Conservation (phyloP, 2,888 invertebrate species). For the Pristionchus fissidentatus region DNA sequence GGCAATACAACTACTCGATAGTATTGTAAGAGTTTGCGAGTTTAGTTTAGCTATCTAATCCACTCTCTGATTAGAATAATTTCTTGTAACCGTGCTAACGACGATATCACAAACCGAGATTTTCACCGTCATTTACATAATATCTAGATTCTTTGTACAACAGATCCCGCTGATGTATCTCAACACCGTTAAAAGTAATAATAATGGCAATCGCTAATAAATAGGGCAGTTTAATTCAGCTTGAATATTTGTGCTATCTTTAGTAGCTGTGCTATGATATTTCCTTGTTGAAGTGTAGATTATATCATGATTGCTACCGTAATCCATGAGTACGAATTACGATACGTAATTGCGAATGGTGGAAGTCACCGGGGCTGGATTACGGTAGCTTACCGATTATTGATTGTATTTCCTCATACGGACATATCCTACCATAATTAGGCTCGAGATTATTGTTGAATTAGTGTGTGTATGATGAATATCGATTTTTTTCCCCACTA, state of each 20-base stretch:
- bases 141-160: constrained; percentile 31
- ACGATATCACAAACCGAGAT: constrained; percentile 30
- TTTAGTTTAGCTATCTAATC: background rate
- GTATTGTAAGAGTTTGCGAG: background rate
- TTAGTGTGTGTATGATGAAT: no score
- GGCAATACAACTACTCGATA: background rate
- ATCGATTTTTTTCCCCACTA: no score
- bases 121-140: constrained; percentile 26
- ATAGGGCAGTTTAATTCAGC: no score
- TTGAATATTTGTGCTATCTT: no score
- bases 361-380: no score
- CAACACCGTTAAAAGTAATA: constrained; percentile 15
- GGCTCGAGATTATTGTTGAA: no score
- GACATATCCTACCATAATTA: constrained; percentile 18
- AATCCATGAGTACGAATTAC: no score
- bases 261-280: no score
- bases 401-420: constrained; percentile 15
- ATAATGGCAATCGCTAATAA: constrained; percentile 13
- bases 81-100: background rate
- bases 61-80: constrained; percentile 10
- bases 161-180: constrained; percentile 41
- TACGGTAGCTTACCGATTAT: constrained; percentile 14
- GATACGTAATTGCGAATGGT: no score
- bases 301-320: no score
- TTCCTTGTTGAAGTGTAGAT: no score